These are phyloP conservation scores for Sanderia malayensis DNA, from an alignment of 30 jellyfish, hydroid and myxozoan species.

Conservation along the genomic window DNA sequence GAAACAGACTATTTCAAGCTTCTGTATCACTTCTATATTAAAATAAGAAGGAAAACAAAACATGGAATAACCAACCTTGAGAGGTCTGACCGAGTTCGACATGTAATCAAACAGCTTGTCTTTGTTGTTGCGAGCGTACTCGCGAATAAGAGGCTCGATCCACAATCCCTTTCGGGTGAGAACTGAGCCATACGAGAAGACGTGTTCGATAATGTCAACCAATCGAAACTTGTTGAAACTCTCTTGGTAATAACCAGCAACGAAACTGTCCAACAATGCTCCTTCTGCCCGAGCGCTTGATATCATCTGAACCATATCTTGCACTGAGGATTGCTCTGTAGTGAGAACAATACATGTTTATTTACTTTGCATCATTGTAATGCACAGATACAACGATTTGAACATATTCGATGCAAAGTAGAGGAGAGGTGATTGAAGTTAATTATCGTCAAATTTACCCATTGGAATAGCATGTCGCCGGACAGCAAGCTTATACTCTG, in stretches of 20 bases:
- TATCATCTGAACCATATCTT: slow-evolving; percentile 21
- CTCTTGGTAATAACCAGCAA: slow-evolving; percentile 68
- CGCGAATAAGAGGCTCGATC: slow-evolving; percentile 50
- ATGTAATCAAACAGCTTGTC: slow-evolving; percentile 31
- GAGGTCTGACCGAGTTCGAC: slow-evolving; percentile 47
- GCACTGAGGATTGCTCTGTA: slow-evolving; percentile 18
- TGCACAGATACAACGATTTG: too few relatives aligned
- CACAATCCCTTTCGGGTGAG: slow-evolving; percentile 45
- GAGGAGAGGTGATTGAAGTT: too few relatives aligned
- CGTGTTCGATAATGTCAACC: slow-evolving; percentile 58
- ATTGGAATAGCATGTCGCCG: slow-evolving; percentile 59
- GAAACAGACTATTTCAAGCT: too few relatives aligned
- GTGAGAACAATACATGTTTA: too few relatives aligned
- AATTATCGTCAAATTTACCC: slow-evolving; percentile 44
- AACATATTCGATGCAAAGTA: too few relatives aligned
- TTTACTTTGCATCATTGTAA: too few relatives aligned
- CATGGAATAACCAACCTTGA: slow-evolving; percentile 28
- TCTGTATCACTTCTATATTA: too few relatives aligned
- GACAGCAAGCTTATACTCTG: slow-evolving; percentile 51
- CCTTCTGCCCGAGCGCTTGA: slow-evolving; percentile 18
- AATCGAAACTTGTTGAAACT: slow-evolving; percentile 18
- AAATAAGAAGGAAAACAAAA: too few relatives aligned
- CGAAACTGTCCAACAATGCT: slow-evolving; percentile 53
- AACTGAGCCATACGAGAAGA: slow-evolving; percentile 61
- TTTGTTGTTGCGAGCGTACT: slow-evolving; percentile 38